Base-by-base conservation (phyloP, 2,888 invertebrate species). In the Empis livida region DNA sequence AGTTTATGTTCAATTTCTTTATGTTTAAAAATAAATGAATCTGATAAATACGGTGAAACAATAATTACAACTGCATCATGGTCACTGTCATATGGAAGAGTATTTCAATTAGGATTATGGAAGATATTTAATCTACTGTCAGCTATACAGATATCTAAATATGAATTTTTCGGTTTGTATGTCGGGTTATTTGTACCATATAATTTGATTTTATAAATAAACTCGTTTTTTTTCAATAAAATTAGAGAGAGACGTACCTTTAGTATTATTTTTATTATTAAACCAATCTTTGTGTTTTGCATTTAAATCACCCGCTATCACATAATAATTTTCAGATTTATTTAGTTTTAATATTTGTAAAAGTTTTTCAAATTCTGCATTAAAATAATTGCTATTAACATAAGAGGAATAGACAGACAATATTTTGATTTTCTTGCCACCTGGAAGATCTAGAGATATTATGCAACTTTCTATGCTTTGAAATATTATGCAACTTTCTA, bases 121-220 rank as follows among this genome's bases (percentile, higher is more conserved):
- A 20, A 20, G 3, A 20, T 20, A 20, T 20, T 20, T 20, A 20
- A 20, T 20, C 20, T 20, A 5, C 4, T 14, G 16, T 48, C 44
- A 20, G 42, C 38, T 11, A 48, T 48, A 15, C 43, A 43, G 39
- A 43, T 23, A 10, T 47, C 47, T 27, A 48, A 42, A 44, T 48
- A 48, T 39, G 44, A 44, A 37, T 42, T 42, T 44, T 38, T 31
- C 8, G 37, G 3, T 3, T 44, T 42, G 23, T 9, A 47, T 27
- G 35, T 44, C 44, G 35, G 41, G 15, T 23, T 23, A 20, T 44
- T 11, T 37, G 41, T 32, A 17, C 47, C 41, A 41, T 38, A 41
- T 38, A 47, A 31, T 11, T 44, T 41, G 9, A 37, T 23, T 44
- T 23, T 41, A 23, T 35, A 41, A 8, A 37, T n/a, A 11, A 46